Percentiles rank a stretch among this genome's conserved stretches.
phyloP scores from a whole-genome alignment of 1,140 invertebrate species.

The Apocrypta bakeri region DNA sequence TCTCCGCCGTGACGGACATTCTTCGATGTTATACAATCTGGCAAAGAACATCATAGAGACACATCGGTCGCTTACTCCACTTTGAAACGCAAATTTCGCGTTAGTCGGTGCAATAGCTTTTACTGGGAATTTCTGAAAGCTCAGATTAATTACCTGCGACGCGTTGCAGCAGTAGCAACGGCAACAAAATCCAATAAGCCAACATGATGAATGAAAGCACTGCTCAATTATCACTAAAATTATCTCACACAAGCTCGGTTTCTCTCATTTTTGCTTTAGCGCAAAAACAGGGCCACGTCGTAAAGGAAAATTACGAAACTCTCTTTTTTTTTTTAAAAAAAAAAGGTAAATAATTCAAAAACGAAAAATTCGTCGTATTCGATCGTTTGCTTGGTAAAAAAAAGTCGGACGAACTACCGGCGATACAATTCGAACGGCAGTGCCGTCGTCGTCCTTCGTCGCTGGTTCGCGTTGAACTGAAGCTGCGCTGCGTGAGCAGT shows the following conservation, averaged over 20 bases:
- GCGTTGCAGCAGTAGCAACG: slow-evolving; percentile 52
- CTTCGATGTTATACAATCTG: neutral
- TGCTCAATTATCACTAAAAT: slow-evolving; percentile 41
- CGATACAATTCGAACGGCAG: slow-evolving; percentile 12
- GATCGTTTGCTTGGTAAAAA: neutral
- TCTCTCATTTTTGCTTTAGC: slow-evolving; percentile 31
- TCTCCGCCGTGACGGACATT: neutral
- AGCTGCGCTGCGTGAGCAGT: slow-evolving; percentile 52
- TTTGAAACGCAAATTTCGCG: neutral
- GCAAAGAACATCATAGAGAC: neutral
- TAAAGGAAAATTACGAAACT: too few species aligned
- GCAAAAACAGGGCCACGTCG: slow-evolving; percentile 1
- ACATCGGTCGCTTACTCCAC: neutral
- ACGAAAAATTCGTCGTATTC: neutral
- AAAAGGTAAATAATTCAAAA: too few species aligned
- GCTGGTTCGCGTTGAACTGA: slow-evolving; percentile 67
- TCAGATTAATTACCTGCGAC: slow-evolving; percentile 61
- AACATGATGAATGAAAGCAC: slow-evolving; percentile 56
- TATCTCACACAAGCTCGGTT: slow-evolving; percentile 17
- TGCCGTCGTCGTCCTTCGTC: slow-evolving; percentile 55
- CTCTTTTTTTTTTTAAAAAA: too few species aligned
- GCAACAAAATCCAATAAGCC: slow-evolving; percentile 53
- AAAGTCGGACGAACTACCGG: neutral
- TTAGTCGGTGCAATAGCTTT: slow-evolving; percentile 10
- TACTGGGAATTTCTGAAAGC: neutral